A percentile compares a stretch with the other conserved stretches of the same genome.
phyloP scores from a whole-genome alignment of 2,888 invertebrate genomes.

The Thysanoteuthis rhombus region DNA sequence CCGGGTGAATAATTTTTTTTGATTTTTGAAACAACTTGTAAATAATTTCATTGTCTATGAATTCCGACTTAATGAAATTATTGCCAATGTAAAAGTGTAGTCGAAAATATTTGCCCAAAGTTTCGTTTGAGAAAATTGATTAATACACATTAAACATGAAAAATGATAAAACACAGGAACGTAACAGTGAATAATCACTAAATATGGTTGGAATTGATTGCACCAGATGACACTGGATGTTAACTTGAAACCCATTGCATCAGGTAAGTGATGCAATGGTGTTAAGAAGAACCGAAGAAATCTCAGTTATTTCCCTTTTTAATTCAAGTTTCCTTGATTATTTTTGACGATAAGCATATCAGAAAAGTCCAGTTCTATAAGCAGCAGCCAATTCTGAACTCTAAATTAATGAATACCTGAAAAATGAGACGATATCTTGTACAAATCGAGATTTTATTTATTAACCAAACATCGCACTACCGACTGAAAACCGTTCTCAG shows the following conservation, averaged over 20 bases:
- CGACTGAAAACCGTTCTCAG: not conserved
- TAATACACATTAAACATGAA: too few species aligned
- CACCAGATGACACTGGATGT: not conserved
- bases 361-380: not conserved
- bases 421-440: not conserved
- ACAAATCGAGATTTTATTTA: not conserved
- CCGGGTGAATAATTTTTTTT: too few species aligned
- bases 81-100: too few species aligned
- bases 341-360: not conserved
- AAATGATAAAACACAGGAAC: not conserved
- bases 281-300: not conserved
- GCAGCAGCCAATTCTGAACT: not conserved
- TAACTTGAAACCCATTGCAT: too few species aligned
- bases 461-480: too few species aligned
- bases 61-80: too few species aligned
- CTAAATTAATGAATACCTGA: not conserved
- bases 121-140: too few species aligned
- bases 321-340: not conserved
- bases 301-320: not conserved
- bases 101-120: too few species aligned
- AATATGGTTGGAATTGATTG: not conserved
- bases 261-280: too few species aligned
- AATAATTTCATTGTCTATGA: too few species aligned
- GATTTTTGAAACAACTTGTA: too few species aligned
- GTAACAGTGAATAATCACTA: not conserved